Base-by-base conservation (phyloP, 2,888 invertebrate genomes). In the Chrysolina oricalcia region DNA sequence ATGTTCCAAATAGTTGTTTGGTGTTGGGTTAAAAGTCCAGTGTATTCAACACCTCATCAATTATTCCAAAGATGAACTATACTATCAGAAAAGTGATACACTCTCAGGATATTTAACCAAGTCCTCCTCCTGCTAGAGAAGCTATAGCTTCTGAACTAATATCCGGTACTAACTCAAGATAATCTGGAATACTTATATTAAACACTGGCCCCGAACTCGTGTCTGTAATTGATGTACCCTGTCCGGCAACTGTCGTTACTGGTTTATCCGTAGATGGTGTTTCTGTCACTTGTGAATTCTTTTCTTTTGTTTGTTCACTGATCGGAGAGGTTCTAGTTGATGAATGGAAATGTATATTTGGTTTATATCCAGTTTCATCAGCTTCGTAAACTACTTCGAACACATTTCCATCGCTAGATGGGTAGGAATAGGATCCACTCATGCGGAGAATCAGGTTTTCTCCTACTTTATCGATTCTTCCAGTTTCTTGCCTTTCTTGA, bases 321-420 rank as follows among this genome's bases (percentile, higher is more conserved):
- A 43, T 15, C 5, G 15, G 8, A 13, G 13, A 15, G 15, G 13
- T 15, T 43, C 13, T 43, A 13, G 15, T 2, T 15, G 11, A 13
- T 15, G 15, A 6, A 13, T 13, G 2, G 15, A 15, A 15, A 43
- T 43, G 0, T 4, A 15, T 13, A 1, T 0, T 15, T 4, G 63
- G 35, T 5, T 23, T 40, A n/a, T 35, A 85, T 15, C 85, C 85
- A 70, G 90, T 88, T 82, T 90, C 89, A 80, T 90, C 90, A 72
- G 91, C 90, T 48, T 88, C 83, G 83, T 90, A 91, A 6, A 86
- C 86, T 69, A 90, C 83, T 6, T 85, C 85, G 80, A 89, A 87
- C 17, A 85, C 84, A 23, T 85, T 85, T 9, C 91, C 91, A 74
- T 90, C 90, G 8, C 87, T 85, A 8, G 87, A 89, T 2, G 87